A percentile compares a stretch with the other conserved stretches of the same genome.
Conservation (phyloP, 2,888 invertebrate species). For the Dinocampus coccinellae region DNA sequence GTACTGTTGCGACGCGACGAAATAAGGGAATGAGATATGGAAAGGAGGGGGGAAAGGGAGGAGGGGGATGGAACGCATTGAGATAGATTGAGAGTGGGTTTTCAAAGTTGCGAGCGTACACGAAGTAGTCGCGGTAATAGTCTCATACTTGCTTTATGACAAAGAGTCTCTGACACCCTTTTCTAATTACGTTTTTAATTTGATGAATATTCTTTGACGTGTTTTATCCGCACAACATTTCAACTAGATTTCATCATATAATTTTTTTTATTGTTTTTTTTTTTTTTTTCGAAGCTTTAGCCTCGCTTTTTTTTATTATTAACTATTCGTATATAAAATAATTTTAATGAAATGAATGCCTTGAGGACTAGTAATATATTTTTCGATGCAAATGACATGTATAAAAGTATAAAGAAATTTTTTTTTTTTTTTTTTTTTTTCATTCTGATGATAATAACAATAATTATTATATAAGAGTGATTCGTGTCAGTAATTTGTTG, state of each 20-base stretch:
- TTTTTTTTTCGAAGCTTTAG: too few relatives aligned
- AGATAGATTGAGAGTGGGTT: slow-evolving; percentile 29
- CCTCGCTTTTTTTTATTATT: not conserved
- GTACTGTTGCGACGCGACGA: slow-evolving; percentile 3
- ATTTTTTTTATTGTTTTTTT: not conserved
- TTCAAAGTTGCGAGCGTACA: slow-evolving; percentile 12
- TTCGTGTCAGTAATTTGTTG: too few relatives aligned
- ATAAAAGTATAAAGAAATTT: too few relatives aligned
- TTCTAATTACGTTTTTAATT: slow-evolving; percentile 69
- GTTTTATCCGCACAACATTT: slow-evolving; percentile 51
- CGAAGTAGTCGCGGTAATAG: slow-evolving; percentile 10
- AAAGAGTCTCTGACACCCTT: slow-evolving; percentile 61
- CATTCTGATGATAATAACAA: too few relatives aligned
- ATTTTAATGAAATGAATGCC: too few relatives aligned
- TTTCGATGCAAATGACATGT: too few relatives aligned
- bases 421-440: too few relatives aligned
- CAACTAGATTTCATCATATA: not conserved
- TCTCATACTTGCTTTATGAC: slow-evolving; percentile 58
- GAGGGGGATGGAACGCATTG: slow-evolving; percentile 32
- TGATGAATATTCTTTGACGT: slow-evolving; percentile 66
- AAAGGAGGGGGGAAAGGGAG: too few relatives aligned
- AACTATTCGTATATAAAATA: too few relatives aligned
- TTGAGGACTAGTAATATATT: too few relatives aligned
- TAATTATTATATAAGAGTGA: too few relatives aligned
- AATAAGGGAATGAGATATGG: too few relatives aligned